Percentiles rank a stretch among this genome's conserved stretches.
These are phyloP conservation scores for Melanostoma mellinum DNA, from an alignment of 2,888 invertebrate genomes.

Conservation along the genomic window DNA sequence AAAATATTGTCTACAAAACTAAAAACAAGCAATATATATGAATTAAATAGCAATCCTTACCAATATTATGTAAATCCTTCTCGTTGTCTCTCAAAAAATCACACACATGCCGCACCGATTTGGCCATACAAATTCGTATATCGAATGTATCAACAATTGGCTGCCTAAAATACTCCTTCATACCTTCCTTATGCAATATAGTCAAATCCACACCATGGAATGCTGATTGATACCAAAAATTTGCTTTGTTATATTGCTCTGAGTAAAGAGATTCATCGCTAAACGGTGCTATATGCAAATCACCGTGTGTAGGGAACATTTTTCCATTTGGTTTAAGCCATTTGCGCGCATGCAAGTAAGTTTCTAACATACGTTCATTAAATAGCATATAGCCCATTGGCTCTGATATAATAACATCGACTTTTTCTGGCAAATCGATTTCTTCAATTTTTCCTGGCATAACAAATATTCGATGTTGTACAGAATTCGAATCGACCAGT, in stretches of 20 bases:
- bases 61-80: slow-evolving; percentile 95
- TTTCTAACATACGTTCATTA: slow-evolving; percentile 99
- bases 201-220: slow-evolving; percentile 99
- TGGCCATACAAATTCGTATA: slow-evolving; percentile 97
- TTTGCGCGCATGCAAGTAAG: slow-evolving; percentile 98
- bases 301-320: slow-evolving; percentile 99
- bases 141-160: slow-evolving; percentile 99
- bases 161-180: slow-evolving; percentile 98
- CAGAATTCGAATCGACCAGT: slow-evolving; percentile 94
- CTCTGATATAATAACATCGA: slow-evolving; percentile 98
- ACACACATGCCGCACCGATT: slow-evolving; percentile 95
- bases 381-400: slow-evolving; percentile 99
- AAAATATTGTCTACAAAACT: neutral
- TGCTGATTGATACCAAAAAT: slow-evolving; percentile 99
- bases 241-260: slow-evolving; percentile 99
- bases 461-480: slow-evolving; percentile 93
- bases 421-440: slow-evolving; percentile 95
- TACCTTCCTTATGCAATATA: slow-evolving; percentile 94
- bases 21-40: neutral
- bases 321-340: slow-evolving; percentile 96
- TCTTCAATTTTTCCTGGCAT: slow-evolving; percentile 99
- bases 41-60: slow-evolving; percentile 79
- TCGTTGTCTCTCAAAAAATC: slow-evolving; percentile 96
- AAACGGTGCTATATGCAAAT: slow-evolving; percentile 98
- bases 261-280: slow-evolving; percentile 98